Percentiles rank a stretch among this genome's conserved stretches.
phyloP scores from a whole-genome alignment of 2,888 invertebrate species.

The Teleiodes luculella region DNA sequence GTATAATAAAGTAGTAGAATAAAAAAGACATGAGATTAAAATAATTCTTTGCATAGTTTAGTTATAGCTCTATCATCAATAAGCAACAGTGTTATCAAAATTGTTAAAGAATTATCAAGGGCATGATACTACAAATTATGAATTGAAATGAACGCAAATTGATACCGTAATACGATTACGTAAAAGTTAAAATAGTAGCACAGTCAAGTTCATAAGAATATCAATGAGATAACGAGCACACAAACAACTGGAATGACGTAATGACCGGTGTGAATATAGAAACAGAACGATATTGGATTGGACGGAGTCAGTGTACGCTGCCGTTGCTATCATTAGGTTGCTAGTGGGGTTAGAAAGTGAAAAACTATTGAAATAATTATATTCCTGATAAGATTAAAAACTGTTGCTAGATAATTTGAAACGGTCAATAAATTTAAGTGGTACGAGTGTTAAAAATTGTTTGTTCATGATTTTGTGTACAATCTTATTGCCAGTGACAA shows the following conservation, averaged over 20 bases:
- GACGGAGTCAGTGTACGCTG: conserved; percentile 20
- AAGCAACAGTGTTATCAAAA: conserved; percentile 11
- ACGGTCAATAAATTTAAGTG: too few relatives aligned
- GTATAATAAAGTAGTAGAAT: too few relatives aligned
- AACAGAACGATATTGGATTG: conserved; percentile 32
- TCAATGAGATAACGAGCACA: conserved; percentile 2
- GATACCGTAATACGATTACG: background rate
- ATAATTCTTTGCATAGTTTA: background rate
- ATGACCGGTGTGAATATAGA: conserved; percentile 37
- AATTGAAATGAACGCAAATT: background rate
- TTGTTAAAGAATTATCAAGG: background rate
- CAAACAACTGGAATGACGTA: conserved; percentile 2
- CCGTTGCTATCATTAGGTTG: conserved; percentile 43
- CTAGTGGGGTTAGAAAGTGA: conserved; percentile 43
- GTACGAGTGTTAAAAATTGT: too few relatives aligned
- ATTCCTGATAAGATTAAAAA: background rate
- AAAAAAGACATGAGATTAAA: background rate
- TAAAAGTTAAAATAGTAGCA: background rate
- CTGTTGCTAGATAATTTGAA: too few relatives aligned
- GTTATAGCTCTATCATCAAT: conserved; percentile 1
- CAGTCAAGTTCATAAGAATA: background rate
- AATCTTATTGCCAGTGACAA: too few relatives aligned
- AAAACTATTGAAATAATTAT: conserved; percentile 12
- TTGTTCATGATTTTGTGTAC: too few relatives aligned
- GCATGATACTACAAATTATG: too few relatives aligned